A percentile compares a stretch with the other conserved stretches of the same genome.
phyloP scores from a whole-genome alignment of 2,113 vertebrate species.

The Gnathonemus longibarbis region DNA sequence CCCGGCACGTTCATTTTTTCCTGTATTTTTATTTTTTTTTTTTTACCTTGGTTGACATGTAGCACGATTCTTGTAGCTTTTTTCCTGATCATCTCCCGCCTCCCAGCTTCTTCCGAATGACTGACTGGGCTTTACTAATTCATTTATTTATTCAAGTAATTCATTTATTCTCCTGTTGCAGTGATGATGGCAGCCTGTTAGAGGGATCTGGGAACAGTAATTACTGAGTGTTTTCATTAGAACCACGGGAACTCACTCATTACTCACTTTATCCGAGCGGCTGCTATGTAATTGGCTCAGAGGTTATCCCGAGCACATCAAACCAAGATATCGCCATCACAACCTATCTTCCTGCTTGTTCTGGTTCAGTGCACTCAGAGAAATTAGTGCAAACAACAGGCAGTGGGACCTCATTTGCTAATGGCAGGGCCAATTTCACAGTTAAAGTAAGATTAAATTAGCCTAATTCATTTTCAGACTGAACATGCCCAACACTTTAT shows the following conservation, averaged over 20 bases:
- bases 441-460: conserved; percentile 12
- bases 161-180: conserved; percentile 49
- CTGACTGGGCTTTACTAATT: conserved; percentile 9
- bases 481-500: conserved; percentile 13
- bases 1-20: background rate
- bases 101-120: background rate
- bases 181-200: conserved; percentile 55
- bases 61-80: background rate
- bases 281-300: conserved; percentile 67
- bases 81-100: background rate
- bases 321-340: conserved; percentile 63
- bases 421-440: conserved; percentile 17
- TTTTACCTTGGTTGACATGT: background rate
- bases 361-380: conserved; percentile 53
- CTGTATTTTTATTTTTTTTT: background rate
- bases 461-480: conserved; percentile 21
- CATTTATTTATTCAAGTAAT: conserved; percentile 10
- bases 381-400: conserved; percentile 49
- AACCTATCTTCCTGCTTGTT: conserved; percentile 63
- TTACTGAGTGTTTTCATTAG: conserved; percentile 44
- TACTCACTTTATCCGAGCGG: conserved; percentile 58
- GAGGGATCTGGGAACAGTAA: conserved; percentile 52
- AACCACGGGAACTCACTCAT: conserved; percentile 12
- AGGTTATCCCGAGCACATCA: conserved; percentile 67
- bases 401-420: conserved; percentile 42